Percentiles rank a stretch among this genome's conserved stretches.
These are phyloP conservation scores for Sebastes steindachneri DNA, from an alignment of 2,797 vertebrate species.

Conservation along the genomic window DNA sequence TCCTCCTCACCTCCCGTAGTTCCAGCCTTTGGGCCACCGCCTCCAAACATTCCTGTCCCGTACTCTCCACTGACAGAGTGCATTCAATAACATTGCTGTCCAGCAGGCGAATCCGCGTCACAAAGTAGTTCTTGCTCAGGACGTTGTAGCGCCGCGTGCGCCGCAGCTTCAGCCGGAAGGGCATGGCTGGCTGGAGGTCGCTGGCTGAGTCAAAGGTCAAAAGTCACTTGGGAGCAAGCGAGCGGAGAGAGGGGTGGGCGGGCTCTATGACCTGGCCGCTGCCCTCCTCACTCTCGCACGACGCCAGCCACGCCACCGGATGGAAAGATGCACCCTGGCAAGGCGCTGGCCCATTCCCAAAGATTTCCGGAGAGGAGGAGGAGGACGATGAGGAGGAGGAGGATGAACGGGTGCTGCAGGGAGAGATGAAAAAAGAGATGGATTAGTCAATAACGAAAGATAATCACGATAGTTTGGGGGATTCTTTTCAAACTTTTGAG, in stretches of 20 bases:
- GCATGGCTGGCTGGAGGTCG: conserved; percentile 86
- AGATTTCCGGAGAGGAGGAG: conserved; percentile 72
- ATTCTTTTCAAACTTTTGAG: neutral
- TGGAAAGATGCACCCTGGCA: conserved; percentile 76
- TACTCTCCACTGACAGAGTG: conserved; percentile 95
- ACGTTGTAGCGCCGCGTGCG: conserved; percentile 96
- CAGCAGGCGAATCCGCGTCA: conserved; percentile 92
- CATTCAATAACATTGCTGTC: conserved; percentile 94
- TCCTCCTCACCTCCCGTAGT: conserved; percentile 88
- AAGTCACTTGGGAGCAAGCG: conserved; percentile 55
- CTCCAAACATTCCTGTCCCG: conserved; percentile 95
- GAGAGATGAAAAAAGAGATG: conserved; percentile 25
- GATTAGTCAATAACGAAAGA: neutral
- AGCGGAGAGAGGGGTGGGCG: conserved; percentile 43
- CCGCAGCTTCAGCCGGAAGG: conserved; percentile 92
- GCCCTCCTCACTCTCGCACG: conserved; percentile 76
- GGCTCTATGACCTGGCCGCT: conserved; percentile 73
- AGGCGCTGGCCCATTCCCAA: conserved; percentile 89
- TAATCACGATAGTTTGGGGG: neutral
- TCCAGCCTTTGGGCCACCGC: conserved; percentile 95
- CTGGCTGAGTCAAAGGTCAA: conserved; percentile 64
- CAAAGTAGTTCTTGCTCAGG: conserved; percentile 97
- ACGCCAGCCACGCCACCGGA: conserved; percentile 71
- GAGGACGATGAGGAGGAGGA: conserved; percentile 40
- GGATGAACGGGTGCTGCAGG: conserved; percentile 66